Evolutionary conservation across 2,113 vertebrate genomes (phyloP).

Genomic region (Anarhynchus alexandrinus): DNA sequence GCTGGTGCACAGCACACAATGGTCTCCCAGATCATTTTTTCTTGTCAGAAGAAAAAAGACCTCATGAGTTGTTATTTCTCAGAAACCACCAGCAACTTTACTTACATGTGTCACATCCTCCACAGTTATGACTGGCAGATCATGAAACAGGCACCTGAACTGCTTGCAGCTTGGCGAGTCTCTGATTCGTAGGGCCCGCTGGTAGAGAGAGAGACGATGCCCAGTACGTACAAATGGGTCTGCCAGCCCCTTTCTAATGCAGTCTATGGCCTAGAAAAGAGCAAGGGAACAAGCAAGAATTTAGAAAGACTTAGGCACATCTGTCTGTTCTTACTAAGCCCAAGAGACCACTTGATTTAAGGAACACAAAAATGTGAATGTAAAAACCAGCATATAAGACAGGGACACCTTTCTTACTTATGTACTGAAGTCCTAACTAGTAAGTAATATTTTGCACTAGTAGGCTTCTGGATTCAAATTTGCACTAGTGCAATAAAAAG

Average conservation of each 20-base stretch:
- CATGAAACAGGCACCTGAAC: constrained; percentile 68
- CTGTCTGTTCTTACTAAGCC: background rate
- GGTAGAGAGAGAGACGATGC: constrained; percentile 86
- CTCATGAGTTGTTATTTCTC: rapidly evolving
- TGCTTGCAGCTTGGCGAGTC: constrained; percentile 82
- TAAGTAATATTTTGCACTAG: background rate
- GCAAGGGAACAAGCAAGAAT: background rate
- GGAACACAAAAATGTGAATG: background rate
- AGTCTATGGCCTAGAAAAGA: constrained; percentile 76
- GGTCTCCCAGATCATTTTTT: background rate
- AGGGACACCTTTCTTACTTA: background rate
- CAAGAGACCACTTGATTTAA: rapidly evolving
- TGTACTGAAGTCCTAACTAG: background rate
- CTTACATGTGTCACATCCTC: constrained; percentile 88
- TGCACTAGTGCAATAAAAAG: background rate
- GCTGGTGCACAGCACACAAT: background rate
- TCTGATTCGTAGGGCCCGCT: constrained; percentile 84
- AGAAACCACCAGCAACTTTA: background rate
- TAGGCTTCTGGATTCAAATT: background rate
- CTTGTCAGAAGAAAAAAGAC: background rate
- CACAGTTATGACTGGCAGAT: constrained; percentile 78
- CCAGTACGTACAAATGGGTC: constrained; percentile 87
- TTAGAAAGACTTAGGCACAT: background rate
- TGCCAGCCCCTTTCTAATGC: constrained; percentile 81
- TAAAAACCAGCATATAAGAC: rapidly evolving